Base-by-base conservation (phyloP, 2,113 vertebrate genomes). In the Prunella himalayana region DNA sequence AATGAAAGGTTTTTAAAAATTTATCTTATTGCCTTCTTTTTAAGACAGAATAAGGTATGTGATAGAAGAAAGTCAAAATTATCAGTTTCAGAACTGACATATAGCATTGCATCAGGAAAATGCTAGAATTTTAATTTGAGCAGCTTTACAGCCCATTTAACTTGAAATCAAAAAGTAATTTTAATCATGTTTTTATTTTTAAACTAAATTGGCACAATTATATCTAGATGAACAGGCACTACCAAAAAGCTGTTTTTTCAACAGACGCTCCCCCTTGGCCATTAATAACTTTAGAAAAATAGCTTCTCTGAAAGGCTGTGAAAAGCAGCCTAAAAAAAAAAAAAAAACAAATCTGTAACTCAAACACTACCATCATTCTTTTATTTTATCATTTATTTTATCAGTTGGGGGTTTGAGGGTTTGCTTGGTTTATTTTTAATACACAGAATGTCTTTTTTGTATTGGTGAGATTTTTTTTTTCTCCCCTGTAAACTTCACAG, bases 151-250 rank as follows among this genome's bases (percentile, higher is more conserved):
- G 79, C 82, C 79, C 37, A 31, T 96, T 97, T 97, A 95, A 94
- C 94, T 91, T 88, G 72, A 95, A 97, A 93, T 94, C 86, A 95
- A 95, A 95, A 97, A 86, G 90, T 95, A 94, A 96, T 95, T 93
- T 95, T 96, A 93, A 96, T 95, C 91, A 79, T 84, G 76, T 92
- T 95, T 97, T 97, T 93, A 91, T 94, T 97, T 97, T 95, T 94
- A 63, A 96, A 93, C 86, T 97, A 94, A 95, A 97, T 77, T 84
- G 94, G 88, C 69, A 91, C 86, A 82, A 93, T 94, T 89, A 94
- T 68, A 83, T 95, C 95, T 91, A 94, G 89, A 85, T 45, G 68
- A 96, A 88, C 60, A 97, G 78, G 59, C 93, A 92, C 57, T 86
- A 96, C 91, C 76, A 90, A 95, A 96, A 88, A 39, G 65, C 87